phyloP scores from a whole-genome alignment of 1,140 invertebrate genomes.

The Drosophila willistoni region DNA sequence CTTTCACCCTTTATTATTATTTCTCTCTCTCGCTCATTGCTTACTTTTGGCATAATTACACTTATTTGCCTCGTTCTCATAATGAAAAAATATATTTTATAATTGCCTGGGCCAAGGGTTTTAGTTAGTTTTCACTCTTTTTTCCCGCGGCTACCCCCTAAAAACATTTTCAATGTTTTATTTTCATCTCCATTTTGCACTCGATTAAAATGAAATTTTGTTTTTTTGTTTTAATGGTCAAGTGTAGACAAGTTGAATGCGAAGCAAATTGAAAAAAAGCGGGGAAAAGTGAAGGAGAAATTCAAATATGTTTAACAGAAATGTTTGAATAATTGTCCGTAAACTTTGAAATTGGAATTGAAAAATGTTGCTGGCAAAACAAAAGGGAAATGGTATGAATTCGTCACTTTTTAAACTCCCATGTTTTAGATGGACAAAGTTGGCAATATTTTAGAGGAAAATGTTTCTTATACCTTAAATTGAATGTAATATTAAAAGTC shows the following conservation, averaged over 20 bases:
- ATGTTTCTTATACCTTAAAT: too few species aligned
- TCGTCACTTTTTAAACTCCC: background rate
- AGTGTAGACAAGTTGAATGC: conserved; percentile 27
- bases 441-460: background rate
- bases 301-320: background rate
- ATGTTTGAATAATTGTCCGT: background rate
- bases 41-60: conserved; percentile 69
- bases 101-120: conserved; percentile 50
- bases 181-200: conserved; percentile 30
- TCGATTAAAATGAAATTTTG: conserved; percentile 46
- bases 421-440: background rate
- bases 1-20: background rate
- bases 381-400: background rate
- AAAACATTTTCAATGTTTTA: background rate
- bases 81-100: conserved; percentile 72
- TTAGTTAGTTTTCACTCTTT: conserved; percentile 43
- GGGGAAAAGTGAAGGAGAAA: background rate
- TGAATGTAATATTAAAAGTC: too few species aligned
- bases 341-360: background rate
- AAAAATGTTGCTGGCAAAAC: background rate
- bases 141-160: background rate
- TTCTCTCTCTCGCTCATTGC: conserved; percentile 6
- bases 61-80: conserved; percentile 51
- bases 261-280: conserved; percentile 3
- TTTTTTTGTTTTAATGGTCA: conserved; percentile 10